These are phyloP conservation scores for Takifugu bimaculatus DNA, from an alignment of 2,113 vertebrate species.

Conservation along the genomic window DNA sequence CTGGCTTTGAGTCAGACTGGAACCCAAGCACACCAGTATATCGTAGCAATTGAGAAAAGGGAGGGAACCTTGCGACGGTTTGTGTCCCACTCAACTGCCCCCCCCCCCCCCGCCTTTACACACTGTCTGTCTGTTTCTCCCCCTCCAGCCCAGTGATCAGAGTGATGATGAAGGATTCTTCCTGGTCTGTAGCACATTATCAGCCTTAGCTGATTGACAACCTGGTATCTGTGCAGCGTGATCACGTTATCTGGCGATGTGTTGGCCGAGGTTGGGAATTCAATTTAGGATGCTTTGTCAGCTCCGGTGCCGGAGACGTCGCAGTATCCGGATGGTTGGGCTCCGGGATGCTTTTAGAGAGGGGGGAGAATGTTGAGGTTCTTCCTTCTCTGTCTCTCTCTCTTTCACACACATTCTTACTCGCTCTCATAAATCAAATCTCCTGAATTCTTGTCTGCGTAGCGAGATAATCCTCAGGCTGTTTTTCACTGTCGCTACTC, in stretches of 20 bases:
- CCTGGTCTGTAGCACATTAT: slow-evolving; percentile 53
- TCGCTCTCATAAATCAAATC: slow-evolving; percentile 66
- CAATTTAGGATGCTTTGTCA: slow-evolving; percentile 67
- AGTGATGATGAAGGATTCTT: slow-evolving; percentile 59
- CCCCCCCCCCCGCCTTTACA: neutral
- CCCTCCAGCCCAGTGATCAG: slow-evolving; percentile 48
- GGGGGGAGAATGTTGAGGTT: slow-evolving; percentile 27
- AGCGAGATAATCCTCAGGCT: slow-evolving; percentile 68
- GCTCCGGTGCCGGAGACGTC: slow-evolving; percentile 54
- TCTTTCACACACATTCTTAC: neutral
- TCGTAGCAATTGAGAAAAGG: no score
- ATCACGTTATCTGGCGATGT: slow-evolving; percentile 55
- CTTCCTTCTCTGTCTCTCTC: neutral
- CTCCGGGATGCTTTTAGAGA: slow-evolving; percentile 33
- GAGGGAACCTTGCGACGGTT: no score
- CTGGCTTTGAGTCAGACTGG: no score
- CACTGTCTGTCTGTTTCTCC: neutral
- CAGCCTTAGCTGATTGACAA: slow-evolving; percentile 57
- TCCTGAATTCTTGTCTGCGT: slow-evolving; percentile 68
- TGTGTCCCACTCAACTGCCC: neutral
- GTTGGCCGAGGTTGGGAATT: slow-evolving; percentile 54
- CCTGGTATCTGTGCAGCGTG: slow-evolving; percentile 54
- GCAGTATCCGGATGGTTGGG: slow-evolving; percentile 50
- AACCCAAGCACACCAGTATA: no score
- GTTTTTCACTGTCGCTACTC: slow-evolving; percentile 59